Conservation (phyloP, 1,140 invertebrate species). For the Pogonomyrmex barbatus region DNA sequence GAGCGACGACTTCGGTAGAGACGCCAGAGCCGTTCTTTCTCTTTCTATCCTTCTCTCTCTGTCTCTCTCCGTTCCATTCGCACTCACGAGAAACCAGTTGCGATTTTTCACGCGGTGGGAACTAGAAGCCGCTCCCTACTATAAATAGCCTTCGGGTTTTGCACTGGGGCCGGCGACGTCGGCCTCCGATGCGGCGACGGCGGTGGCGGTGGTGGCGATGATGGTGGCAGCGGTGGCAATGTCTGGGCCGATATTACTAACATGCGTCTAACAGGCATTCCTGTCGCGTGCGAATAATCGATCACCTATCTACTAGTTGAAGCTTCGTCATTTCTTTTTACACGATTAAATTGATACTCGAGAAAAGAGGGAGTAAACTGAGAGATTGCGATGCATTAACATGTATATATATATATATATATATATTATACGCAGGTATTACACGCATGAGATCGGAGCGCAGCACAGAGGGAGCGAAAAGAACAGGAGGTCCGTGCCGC, state of each 20-base stretch:
- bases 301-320: not conserved
- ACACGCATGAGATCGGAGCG: not conserved
- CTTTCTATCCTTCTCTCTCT: not conserved
- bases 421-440: not conserved
- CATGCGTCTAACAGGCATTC: not conserved
- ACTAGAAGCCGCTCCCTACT: conserved; percentile 76
- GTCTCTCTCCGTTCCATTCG: conserved; percentile 5
- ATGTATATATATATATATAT: not conserved
- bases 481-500: not conserved
- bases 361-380: not conserved
- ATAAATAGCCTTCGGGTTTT: conserved; percentile 76
- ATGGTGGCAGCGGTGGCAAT: conserved; percentile 26
- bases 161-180: conserved; percentile 62
- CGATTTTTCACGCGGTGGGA: conserved; percentile 76
- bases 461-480: not conserved
- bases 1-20: conserved; percentile 25
- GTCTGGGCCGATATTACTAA: conserved; percentile 8
- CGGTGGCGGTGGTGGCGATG: conserved; percentile 32
- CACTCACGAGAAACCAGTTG: conserved; percentile 71
- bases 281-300: conserved; percentile 36
- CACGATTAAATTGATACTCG: not conserved
- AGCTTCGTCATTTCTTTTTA: not conserved
- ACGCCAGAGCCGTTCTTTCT: not conserved
- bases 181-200: conserved; percentile 67
- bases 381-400: not conserved